Evolutionary conservation across 2,797 vertebrate genomes (phyloP).

Genomic region (Florisuga fusca): DNA sequence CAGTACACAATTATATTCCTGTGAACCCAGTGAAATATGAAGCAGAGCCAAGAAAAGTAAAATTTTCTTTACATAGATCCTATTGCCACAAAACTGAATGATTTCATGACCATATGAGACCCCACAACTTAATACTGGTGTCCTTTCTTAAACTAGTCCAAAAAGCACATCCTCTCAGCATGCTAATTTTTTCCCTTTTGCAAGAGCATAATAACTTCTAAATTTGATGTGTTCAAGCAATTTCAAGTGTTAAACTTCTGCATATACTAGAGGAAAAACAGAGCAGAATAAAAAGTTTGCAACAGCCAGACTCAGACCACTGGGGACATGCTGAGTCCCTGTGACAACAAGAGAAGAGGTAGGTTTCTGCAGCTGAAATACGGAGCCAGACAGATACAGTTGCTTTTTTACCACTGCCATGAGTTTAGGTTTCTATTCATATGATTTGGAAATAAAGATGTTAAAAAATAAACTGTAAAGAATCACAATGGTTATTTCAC

Average conservation of each 20-base stretch:
- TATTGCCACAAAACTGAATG: neutral
- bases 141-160: neutral
- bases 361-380: neutral
- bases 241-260: conserved; percentile 56
- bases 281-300: neutral
- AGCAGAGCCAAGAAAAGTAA: neutral
- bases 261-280: neutral
- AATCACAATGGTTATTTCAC: neutral
- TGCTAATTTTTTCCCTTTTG: neutral
- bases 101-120: neutral
- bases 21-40: neutral
- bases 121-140: neutral
- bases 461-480: neutral
- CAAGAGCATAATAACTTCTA: neutral
- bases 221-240: conserved; percentile 39
- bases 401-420: neutral
- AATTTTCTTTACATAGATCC: neutral
- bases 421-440: neutral
- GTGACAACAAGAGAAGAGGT: neutral
- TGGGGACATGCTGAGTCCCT: neutral
- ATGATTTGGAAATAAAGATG: neutral
- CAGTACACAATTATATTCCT: neutral
- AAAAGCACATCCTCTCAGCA: neutral
- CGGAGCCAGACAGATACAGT: neutral
- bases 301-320: neutral